Percentiles rank a stretch among this genome's conserved stretches.
phyloP scores from a whole-genome alignment of 2,113 vertebrate species.

The Megaceryle torquata region DNA sequence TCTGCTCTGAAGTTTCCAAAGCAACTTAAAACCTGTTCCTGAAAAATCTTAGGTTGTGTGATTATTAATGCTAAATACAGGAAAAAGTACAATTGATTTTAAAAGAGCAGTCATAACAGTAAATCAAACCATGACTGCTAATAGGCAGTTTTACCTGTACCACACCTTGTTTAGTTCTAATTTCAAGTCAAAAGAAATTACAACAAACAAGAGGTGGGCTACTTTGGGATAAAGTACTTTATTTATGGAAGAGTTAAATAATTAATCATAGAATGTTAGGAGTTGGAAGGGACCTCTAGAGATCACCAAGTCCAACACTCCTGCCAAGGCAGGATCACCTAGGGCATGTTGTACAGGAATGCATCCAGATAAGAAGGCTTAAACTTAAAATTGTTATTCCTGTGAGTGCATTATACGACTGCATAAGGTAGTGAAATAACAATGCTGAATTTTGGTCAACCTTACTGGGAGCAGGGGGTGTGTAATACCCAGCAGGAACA shows the following conservation, averaged over 20 bases:
- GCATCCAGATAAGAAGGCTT: too few species aligned
- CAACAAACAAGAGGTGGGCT: not conserved
- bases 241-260: not conserved
- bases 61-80: not conserved
- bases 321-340: too few species aligned
- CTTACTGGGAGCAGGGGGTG: not conserved
- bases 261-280: too few species aligned
- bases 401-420: not conserved
- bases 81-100: not conserved
- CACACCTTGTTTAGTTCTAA: not conserved
- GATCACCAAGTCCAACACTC: too few species aligned
- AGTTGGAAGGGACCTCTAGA: too few species aligned
- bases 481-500: not conserved
- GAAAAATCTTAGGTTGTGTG: not conserved
- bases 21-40: not conserved
- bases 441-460: not conserved
- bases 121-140: not conserved
- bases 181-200: not conserved
- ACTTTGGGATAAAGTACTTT: not conserved
- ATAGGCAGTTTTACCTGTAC: not conserved
- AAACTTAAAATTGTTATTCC: not conserved
- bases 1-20: not conserved
- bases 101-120: not conserved
- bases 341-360: too few species aligned
- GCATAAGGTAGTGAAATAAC: not conserved